A percentile compares a stretch with the other conserved stretches of the same genome.
Evolutionary conservation across 1,140 invertebrate genomes (phyloP).

Genomic region (Uloborus diversus): DNA sequence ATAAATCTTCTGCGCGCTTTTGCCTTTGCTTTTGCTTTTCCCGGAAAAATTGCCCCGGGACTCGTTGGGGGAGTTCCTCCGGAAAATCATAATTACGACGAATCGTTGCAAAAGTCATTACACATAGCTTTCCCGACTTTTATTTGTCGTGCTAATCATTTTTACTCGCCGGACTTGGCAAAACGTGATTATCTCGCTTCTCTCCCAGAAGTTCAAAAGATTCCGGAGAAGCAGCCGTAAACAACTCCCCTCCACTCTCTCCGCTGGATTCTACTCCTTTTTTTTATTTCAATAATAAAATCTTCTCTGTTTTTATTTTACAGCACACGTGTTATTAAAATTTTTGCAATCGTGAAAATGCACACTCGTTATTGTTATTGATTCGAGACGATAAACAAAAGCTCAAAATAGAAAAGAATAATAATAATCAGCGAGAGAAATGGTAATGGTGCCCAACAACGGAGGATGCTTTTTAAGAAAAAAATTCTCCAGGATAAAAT

Average conservation of each 20-base stretch:
- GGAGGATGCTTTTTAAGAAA: too few species aligned
- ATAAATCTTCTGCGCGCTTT: slow-evolving; percentile 23
- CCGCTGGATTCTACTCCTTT: not conserved
- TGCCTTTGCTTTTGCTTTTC: slow-evolving; percentile 19
- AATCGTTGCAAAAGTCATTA: slow-evolving; percentile 56
- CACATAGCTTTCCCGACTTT: slow-evolving; percentile 49
- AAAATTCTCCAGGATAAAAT: slow-evolving; percentile 32
- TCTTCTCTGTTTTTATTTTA: slow-evolving; percentile 31
- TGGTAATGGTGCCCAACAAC: too few species aligned
- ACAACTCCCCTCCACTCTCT: slow-evolving; percentile 1
- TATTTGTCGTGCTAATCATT: slow-evolving; percentile 57
- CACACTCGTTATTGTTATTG: slow-evolving; percentile 44
- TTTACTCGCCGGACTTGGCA: slow-evolving; percentile 34
- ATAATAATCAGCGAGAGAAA: too few species aligned
- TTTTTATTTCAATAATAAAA: not conserved
- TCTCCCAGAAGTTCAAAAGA: not conserved
- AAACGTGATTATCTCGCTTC: slow-evolving; percentile 51
- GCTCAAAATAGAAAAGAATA: slow-evolving; percentile 31
- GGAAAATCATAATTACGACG: slow-evolving; percentile 54
- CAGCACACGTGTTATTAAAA: not conserved
- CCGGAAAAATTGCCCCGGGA: slow-evolving; percentile 27
- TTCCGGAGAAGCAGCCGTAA: slow-evolving; percentile 18
- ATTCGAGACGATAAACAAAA: slow-evolving; percentile 8
- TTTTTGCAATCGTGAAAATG: slow-evolving; percentile 14
- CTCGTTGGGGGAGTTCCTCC: slow-evolving; percentile 9